phyloP scores from a whole-genome alignment of 2,113 vertebrate species.

The Cyprinodon tularosa region DNA sequence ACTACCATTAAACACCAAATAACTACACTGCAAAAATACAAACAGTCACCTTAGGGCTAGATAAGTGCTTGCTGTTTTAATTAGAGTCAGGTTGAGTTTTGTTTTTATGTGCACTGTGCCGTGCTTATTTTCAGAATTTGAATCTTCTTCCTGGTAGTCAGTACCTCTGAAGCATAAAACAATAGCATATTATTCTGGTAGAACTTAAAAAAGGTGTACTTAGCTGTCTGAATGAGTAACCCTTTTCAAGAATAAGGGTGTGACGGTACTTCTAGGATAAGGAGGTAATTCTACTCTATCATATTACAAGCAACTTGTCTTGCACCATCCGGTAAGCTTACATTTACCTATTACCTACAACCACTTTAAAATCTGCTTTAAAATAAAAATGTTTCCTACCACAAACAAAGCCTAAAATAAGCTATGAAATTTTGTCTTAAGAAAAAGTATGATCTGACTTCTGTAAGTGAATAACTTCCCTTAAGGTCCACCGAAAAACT shows the following conservation, averaged over 20 bases:
- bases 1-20: too few species aligned
- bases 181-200: neutral
- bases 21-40: too few species aligned
- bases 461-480: slow-evolving; percentile 6
- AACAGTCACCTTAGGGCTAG: too few species aligned
- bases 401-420: neutral
- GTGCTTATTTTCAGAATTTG: neutral
- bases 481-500: neutral
- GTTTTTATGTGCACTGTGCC: neutral
- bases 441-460: neutral
- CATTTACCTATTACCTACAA: neutral
- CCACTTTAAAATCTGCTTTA: neutral
- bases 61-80: too few species aligned
- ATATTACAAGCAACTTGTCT: neutral
- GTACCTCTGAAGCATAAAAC: neutral
- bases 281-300: neutral
- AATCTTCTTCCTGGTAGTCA: neutral
- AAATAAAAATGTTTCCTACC: neutral
- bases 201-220: neutral
- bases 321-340: neutral
- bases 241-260: neutral
- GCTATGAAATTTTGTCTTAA: neutral
- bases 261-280: neutral
- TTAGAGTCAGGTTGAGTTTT: too few species aligned
- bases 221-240: neutral